Percentiles rank a stretch among this genome's conserved stretches.
phyloP scores from a whole-genome alignment of 2,113 vertebrate species.

The Eubucco bourcierii region DNA sequence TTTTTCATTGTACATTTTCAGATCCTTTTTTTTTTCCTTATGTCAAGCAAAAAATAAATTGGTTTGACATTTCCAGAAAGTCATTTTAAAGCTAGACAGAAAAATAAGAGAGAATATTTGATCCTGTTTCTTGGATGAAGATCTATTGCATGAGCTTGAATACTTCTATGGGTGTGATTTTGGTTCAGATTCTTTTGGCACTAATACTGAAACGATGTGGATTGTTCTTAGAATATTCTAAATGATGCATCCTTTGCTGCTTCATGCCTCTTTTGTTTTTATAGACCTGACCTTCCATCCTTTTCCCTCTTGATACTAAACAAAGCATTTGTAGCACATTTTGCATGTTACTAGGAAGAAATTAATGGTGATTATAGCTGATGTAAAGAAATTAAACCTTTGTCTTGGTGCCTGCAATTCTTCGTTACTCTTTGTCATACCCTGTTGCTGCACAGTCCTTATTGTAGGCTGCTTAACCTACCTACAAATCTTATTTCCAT shows the following conservation, averaged over 20 bases:
- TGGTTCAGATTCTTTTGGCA: constrained; percentile 50
- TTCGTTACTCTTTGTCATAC: background rate
- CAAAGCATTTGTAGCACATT: background rate
- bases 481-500: background rate
- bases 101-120: constrained; percentile 47
- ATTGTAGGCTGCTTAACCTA: background rate
- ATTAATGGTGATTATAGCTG: background rate
- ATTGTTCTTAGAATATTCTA: constrained; percentile 26
- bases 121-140: constrained; percentile 50
- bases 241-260: constrained; percentile 22
- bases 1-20: constrained; percentile 5
- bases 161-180: constrained; percentile 48
- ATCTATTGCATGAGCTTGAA: constrained; percentile 25
- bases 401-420: background rate
- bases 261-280: background rate
- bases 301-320: background rate
- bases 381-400: background rate
- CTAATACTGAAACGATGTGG: constrained; percentile 21
- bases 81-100: constrained; percentile 32
- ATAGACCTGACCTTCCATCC: background rate
- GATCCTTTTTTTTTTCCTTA: constrained; percentile 14
- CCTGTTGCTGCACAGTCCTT: background rate
- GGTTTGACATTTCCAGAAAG: constrained; percentile 49
- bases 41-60: constrained; percentile 38
- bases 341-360: background rate